Base-by-base conservation (phyloP, 1,140 invertebrate genomes). In the Chrysomallon squamiferum region DNA sequence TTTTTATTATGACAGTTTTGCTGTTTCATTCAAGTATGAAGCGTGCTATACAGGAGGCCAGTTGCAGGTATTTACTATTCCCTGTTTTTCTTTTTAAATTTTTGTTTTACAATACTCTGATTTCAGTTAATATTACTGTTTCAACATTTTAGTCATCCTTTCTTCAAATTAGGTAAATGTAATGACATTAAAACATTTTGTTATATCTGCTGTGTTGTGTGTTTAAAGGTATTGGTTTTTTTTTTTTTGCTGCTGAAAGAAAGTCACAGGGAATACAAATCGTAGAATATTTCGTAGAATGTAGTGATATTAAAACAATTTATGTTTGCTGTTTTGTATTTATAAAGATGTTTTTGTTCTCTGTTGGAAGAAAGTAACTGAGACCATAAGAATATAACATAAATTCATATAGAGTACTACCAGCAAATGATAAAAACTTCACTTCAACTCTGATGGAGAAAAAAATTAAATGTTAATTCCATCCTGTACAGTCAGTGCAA, bases 31-130 rank as follows among this genome's bases (percentile, higher is more conserved):
- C 20, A 91, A 92, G 76, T 90, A 92, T 86, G 90, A 90, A 73
- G 92, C 94, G 15, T 95, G 95, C 84, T 96, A 92, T 73, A 93
- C 92, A 2, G 93, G 93, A 56, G 93, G 93, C 71, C 89, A 90
- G 81, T 88, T 96, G 63, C 86, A 87, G 72, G 90, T 91, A 85
- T n/a, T n/a, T 74, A 78, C 79, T 32, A 30, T 9, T 58, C 15
- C 27, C 56, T 38, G 20, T 54, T 25, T 27, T 47, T 30, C 74
- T 81, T 35, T 67, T 92, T 50, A 43, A 18, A 32, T 15, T 0
- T 52, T 22, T 2, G 47, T 7, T 54, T n/a, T 56, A 56, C 30
- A 41, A n/a, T 27, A 3, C 15, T 18, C 25, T 52, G 30, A 3
- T 38, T 4, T 52, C n/a, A 3, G 30, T 27, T 0, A 9, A 2